phyloP scores from a whole-genome alignment of 2,888 invertebrate genomes.

The Apoda limacodes region DNA sequence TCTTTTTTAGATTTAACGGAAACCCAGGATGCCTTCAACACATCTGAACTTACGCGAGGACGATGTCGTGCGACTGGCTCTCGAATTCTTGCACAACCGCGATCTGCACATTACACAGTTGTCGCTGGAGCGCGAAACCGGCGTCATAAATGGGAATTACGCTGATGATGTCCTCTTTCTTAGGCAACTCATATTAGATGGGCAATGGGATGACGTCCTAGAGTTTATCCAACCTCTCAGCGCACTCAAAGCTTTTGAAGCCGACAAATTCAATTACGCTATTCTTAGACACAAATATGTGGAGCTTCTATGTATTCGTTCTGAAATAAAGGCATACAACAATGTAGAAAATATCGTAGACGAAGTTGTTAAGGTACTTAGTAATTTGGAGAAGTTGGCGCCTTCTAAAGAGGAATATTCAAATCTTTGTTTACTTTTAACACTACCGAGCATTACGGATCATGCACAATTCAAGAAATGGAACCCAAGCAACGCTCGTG shows the following conservation, averaged over 20 bases:
- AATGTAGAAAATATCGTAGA: slow-evolving; percentile 93
- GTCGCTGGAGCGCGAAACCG: slow-evolving; percentile 93
- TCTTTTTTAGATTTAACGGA: slow-evolving; percentile 33
- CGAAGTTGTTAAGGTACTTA: slow-evolving; percentile 92
- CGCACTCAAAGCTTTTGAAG: slow-evolving; percentile 84
- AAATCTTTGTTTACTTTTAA: slow-evolving; percentile 88
- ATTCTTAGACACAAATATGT: slow-evolving; percentile 94
- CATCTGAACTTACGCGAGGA: slow-evolving; percentile 88
- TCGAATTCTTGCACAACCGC: slow-evolving; percentile 89
- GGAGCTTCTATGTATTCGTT: slow-evolving; percentile 92
- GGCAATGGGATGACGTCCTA: slow-evolving; percentile 97
- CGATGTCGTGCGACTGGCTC: slow-evolving; percentile 86
- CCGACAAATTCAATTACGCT: slow-evolving; percentile 85
- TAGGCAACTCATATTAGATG: slow-evolving; percentile 94
- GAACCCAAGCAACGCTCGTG: slow-evolving; percentile 95
- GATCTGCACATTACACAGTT: slow-evolving; percentile 93
- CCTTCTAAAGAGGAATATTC: slow-evolving; percentile 96
- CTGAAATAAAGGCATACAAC: slow-evolving; percentile 88
- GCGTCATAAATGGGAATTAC: slow-evolving; percentile 92
- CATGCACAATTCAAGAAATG: slow-evolving; percentile 94
- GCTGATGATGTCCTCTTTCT: slow-evolving; percentile 95
- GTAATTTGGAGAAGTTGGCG: slow-evolving; percentile 88
- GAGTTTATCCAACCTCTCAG: slow-evolving; percentile 96
- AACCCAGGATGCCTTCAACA: slow-evolving; percentile 78
- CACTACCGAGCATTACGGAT: slow-evolving; percentile 91